These are phyloP conservation scores for Leptinotarsa texana DNA, from an alignment of 1,140 invertebrate genomes.

Conservation along the genomic window DNA sequence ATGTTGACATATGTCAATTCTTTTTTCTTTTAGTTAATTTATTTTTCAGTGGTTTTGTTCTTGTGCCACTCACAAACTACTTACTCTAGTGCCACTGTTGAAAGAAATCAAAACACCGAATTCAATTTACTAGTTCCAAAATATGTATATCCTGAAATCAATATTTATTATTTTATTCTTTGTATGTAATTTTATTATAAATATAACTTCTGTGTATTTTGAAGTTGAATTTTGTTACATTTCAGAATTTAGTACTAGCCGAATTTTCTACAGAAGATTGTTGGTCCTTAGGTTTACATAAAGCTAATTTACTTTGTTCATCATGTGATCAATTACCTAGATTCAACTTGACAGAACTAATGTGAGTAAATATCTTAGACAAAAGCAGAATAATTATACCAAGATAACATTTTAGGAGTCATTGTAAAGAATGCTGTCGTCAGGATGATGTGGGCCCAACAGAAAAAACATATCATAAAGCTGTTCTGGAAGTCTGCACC, in stretches of 20 bases:
- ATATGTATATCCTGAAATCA: too few relatives aligned
- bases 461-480: constrained; percentile 79
- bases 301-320: constrained; percentile 83
- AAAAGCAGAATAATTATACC: background rate
- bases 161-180: too few relatives aligned
- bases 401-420: constrained; percentile 59
- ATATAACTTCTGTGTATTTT: too few relatives aligned
- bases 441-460: constrained; percentile 64
- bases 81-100: too few relatives aligned
- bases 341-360: constrained; percentile 71
- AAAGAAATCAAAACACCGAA: too few relatives aligned
- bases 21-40: too few relatives aligned
- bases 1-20: too few relatives aligned
- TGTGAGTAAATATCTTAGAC: constrained; percentile 54
- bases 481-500: constrained; percentile 88
- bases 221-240: background rate
- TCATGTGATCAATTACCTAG: constrained; percentile 84
- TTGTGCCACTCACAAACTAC: too few relatives aligned
- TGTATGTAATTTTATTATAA: too few relatives aligned
- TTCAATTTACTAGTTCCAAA: too few relatives aligned
- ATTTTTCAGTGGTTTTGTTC: too few relatives aligned
- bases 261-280: constrained; percentile 82
- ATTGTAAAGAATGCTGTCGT: constrained; percentile 78
- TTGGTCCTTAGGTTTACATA: constrained; percentile 82
- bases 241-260: constrained; percentile 35